Conservation (phyloP, 2,888 invertebrate species). For the Creontiades dilutus region DNA sequence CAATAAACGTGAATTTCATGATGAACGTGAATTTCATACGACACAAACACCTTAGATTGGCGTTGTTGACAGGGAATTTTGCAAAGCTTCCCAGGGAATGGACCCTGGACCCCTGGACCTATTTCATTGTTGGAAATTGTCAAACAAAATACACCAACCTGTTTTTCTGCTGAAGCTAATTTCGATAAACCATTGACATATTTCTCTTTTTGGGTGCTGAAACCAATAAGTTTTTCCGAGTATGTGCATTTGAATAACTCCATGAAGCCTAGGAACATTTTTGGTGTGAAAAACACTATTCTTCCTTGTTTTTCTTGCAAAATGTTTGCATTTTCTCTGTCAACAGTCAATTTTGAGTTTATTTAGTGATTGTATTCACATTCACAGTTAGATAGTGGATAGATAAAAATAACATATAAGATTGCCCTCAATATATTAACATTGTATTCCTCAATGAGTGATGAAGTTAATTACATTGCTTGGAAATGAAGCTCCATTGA, state of each 20-base stretch:
- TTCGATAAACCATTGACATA: slow-evolving; percentile 57
- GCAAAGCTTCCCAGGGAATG: too few relatives aligned
- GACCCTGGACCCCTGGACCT: too few relatives aligned
- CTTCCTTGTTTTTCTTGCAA: slow-evolving; percentile 32
- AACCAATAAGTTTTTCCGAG: slow-evolving; percentile 24
- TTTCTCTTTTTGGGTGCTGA: slow-evolving; percentile 29
- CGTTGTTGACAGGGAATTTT: too few relatives aligned
- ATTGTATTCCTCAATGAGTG: neutral
- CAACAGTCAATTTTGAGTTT: neutral
- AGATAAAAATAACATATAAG: too few relatives aligned
- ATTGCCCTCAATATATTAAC: too few relatives aligned
- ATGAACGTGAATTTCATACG: too few relatives aligned
- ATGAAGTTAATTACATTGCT: slow-evolving; percentile 21
- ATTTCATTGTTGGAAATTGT: neutral
- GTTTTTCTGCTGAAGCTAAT: slow-evolving; percentile 58
- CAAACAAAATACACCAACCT: slow-evolving; percentile 65
- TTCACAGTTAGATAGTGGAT: too few relatives aligned
- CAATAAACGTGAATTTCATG: too few relatives aligned
- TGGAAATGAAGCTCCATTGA: slow-evolving; percentile 44
- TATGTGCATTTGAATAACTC: slow-evolving; percentile 27
- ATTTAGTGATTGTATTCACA: too few relatives aligned
- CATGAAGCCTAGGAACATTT: slow-evolving; percentile 53
- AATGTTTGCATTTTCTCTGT: slow-evolving; percentile 2
- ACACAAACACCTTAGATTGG: too few relatives aligned
- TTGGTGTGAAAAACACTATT: slow-evolving; percentile 10